Conservation (phyloP, 2,113 vertebrate genomes). For the Cyprinodon variegatus region DNA sequence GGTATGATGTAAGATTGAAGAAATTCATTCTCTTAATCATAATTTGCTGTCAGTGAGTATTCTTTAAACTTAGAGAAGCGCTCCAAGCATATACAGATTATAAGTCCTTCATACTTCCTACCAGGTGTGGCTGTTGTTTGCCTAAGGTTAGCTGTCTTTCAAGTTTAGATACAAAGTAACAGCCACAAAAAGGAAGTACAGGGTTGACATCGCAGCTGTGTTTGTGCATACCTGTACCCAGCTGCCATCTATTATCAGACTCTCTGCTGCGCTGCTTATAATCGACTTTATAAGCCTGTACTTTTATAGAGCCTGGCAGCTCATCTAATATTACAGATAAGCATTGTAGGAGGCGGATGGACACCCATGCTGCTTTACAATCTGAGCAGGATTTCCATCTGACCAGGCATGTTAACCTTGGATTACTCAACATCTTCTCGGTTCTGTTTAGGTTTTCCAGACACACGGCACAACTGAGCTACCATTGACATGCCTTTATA, state of each 20-base stretch:
- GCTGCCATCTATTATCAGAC: slow-evolving; percentile 58
- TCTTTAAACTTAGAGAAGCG: slow-evolving; percentile 12
- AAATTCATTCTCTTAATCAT: slow-evolving; percentile 58
- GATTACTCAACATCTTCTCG: slow-evolving; percentile 64
- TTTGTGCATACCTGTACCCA: slow-evolving; percentile 45
- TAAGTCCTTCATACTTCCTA: slow-evolving; percentile 15
- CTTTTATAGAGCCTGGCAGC: slow-evolving; percentile 55
- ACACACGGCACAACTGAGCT: slow-evolving; percentile 16
- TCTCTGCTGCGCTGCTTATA: slow-evolving; percentile 40
- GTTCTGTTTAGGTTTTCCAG: slow-evolving; percentile 65
- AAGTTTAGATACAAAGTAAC: slow-evolving; percentile 2
- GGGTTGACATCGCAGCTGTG: slow-evolving; percentile 48
- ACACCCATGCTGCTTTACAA: slow-evolving; percentile 77
- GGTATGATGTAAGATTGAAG: slow-evolving; percentile 43
- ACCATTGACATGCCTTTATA: slow-evolving; percentile 43
- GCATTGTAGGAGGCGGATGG: slow-evolving; percentile 45
- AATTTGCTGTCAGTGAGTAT: slow-evolving; percentile 61
- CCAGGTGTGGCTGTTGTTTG: slow-evolving; percentile 20
- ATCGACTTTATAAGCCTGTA: slow-evolving; percentile 38
- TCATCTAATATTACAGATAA: slow-evolving; percentile 51
- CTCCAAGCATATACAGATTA: slow-evolving; percentile 14
- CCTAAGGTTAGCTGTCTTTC: background rate
- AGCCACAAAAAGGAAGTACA: slow-evolving; percentile 18
- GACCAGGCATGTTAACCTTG: slow-evolving; percentile 67
- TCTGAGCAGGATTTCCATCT: slow-evolving; percentile 75